Evolutionary conservation across 2,888 invertebrate genomes (phyloP).

Genomic region (Tetramorium bicarinatum): DNA sequence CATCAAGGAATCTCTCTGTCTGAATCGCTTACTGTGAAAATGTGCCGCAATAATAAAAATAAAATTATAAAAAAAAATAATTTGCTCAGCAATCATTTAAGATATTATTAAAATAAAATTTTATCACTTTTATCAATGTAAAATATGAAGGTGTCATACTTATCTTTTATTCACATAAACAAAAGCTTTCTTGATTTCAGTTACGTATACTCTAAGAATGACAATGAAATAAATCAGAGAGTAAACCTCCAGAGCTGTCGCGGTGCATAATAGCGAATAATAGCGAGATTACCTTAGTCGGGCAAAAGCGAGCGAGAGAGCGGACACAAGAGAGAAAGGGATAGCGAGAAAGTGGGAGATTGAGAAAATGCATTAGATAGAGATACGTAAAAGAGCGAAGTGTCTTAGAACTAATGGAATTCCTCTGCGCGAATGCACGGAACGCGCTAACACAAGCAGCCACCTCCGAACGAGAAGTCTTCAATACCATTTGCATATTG

Average conservation of each 20-base stretch:
- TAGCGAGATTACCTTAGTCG: slow-evolving; percentile 49
- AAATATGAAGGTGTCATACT: not conserved
- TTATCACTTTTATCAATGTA: not conserved
- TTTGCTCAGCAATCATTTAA: slow-evolving; percentile 10
- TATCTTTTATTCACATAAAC: not conserved
- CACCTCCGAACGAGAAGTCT: slow-evolving; percentile 70
- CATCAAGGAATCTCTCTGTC: slow-evolving; percentile 40
- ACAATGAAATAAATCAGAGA: not conserved
- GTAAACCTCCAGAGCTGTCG: not conserved
- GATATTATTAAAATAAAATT: not conserved
- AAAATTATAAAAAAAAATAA: not conserved
- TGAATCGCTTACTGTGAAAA: slow-evolving; percentile 2
- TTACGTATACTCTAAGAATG: not conserved
- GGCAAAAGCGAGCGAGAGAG: slow-evolving; percentile 41
- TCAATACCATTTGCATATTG: slow-evolving; percentile 79
- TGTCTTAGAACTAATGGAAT: slow-evolving; percentile 70
- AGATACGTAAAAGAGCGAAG: slow-evolving; percentile 65
- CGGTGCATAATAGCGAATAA: slow-evolving; percentile 31
- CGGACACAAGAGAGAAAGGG: slow-evolving; percentile 22
- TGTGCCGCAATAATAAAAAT: slow-evolving; percentile 29
- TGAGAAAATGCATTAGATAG: slow-evolving; percentile 48
- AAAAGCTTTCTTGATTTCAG: not conserved
- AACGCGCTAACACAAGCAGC: slow-evolving; percentile 67
- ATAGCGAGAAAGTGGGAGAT: slow-evolving; percentile 10
- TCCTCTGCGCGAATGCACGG: slow-evolving; percentile 70